phyloP scores from a whole-genome alignment of 2,888 invertebrate genomes.

The Drosophila cyrtoloma region DNA sequence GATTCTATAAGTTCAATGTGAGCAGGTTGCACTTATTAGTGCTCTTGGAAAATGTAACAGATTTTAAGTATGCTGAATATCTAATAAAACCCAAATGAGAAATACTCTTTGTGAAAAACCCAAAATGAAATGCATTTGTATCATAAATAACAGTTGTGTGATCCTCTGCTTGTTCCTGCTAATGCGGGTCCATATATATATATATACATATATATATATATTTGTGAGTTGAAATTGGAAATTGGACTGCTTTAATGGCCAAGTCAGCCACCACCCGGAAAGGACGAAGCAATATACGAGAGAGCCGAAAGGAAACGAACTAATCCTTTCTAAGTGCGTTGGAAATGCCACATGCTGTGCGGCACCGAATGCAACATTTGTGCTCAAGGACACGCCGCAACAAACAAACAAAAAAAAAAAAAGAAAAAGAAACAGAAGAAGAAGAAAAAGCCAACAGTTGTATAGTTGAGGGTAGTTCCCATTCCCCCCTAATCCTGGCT shows the following conservation, averaged over 20 bases:
- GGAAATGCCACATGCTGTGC: slow-evolving; percentile 71
- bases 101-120: too few species aligned
- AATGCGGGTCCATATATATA: slow-evolving; percentile 7
- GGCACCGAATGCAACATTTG: slow-evolving; percentile 76
- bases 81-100: background rate
- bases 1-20: background rate
- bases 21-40: background rate
- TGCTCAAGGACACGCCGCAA: slow-evolving; percentile 68
- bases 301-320: slow-evolving; percentile 17
- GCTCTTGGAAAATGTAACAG: background rate
- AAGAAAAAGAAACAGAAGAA: background rate
- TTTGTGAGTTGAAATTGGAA: slow-evolving; percentile 9
- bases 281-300: slow-evolving; percentile 14
- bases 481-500: background rate
- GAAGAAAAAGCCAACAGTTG: slow-evolving; percentile 16
- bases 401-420: background rate
- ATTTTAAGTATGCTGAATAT: background rate
- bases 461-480: slow-evolving; percentile 26
- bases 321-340: slow-evolving; percentile 76
- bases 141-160: slow-evolving; percentile 49
- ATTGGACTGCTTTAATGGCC: slow-evolving; percentile 39
- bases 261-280: slow-evolving; percentile 22
- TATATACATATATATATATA: background rate
- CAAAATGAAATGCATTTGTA: slow-evolving; percentile 20
- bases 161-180: slow-evolving; percentile 23